A percentile compares a stretch with the other conserved stretches of the same genome.
phyloP scores from a whole-genome alignment of 2,113 vertebrate genomes.

The Ceratotherium simum region DNA sequence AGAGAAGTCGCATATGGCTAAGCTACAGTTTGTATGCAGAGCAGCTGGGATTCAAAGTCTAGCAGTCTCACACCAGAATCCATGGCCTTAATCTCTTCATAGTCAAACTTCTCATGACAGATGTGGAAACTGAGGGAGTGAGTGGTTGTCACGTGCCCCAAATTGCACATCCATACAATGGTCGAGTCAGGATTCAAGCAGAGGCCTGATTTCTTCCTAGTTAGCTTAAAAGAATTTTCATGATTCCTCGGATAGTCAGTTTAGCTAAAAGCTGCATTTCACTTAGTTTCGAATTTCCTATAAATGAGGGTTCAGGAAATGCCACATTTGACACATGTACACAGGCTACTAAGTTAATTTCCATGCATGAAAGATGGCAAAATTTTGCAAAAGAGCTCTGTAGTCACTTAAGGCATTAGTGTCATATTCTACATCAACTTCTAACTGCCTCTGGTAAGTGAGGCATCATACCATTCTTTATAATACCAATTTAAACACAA shows the following conservation, averaged over 20 bases:
- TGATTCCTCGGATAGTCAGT: neutral
- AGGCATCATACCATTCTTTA: constrained; percentile 1
- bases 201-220: neutral
- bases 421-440: neutral
- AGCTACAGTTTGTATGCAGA: neutral
- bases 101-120: neutral
- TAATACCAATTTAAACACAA: constrained; percentile 44
- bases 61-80: neutral
- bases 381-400: constrained; percentile 39
- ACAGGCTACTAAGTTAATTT: constrained; percentile 25
- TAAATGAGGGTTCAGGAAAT: neutral
- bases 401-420: constrained; percentile 59
- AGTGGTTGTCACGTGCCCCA: neutral
- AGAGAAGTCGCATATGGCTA: neutral
- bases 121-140: neutral
- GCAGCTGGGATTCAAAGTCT: neutral
- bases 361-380: constrained; percentile 3
- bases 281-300: neutral
- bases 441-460: neutral
- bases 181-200: neutral
- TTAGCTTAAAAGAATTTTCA: neutral
- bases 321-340: neutral
- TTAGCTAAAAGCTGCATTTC: neutral
- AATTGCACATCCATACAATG: neutral
- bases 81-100: neutral